Percentiles rank a stretch among this genome's conserved stretches.
Conservation (phyloP, 2,113 vertebrate genomes). For the Bubalus kerabau region DNA sequence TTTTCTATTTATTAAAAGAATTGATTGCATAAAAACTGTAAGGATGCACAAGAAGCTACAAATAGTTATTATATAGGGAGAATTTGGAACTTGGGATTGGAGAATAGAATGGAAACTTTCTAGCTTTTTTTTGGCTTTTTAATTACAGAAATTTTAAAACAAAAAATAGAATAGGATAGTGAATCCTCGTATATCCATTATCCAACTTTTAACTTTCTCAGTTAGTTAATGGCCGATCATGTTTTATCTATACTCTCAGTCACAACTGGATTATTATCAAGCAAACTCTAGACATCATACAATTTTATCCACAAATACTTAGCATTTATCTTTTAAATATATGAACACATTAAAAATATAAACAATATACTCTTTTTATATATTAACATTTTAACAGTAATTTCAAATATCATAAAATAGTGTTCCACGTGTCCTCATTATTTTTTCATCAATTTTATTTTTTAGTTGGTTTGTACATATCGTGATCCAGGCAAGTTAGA, state of each 20-base stretch:
- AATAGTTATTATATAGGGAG: background rate
- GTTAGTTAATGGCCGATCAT: background rate
- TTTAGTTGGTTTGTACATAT: background rate
- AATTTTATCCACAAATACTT: conserved; percentile 13
- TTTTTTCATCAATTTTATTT: background rate
- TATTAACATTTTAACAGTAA: conserved; percentile 12
- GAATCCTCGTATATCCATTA: background rate
- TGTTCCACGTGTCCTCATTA: background rate
- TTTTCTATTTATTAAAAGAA: conserved; percentile 7
- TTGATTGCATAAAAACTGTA: background rate
- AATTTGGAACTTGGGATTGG: background rate
- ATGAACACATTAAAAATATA: background rate
- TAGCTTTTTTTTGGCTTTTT: background rate
- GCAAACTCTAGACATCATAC: background rate
- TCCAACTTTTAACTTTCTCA: background rate
- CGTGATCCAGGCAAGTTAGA: background rate
- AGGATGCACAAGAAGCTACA: background rate
- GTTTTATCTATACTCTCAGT: background rate
- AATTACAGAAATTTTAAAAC: background rate
- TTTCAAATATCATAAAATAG: background rate
- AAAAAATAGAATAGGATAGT: background rate
- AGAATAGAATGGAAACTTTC: background rate
- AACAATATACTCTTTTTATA: background rate
- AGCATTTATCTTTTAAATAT: conserved; percentile 6
- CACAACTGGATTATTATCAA: background rate